Evolutionary conservation across 1,140 invertebrate genomes (phyloP), one percentile per base, ranked within the genome.

Genomic region (Battus philenor): DNA sequence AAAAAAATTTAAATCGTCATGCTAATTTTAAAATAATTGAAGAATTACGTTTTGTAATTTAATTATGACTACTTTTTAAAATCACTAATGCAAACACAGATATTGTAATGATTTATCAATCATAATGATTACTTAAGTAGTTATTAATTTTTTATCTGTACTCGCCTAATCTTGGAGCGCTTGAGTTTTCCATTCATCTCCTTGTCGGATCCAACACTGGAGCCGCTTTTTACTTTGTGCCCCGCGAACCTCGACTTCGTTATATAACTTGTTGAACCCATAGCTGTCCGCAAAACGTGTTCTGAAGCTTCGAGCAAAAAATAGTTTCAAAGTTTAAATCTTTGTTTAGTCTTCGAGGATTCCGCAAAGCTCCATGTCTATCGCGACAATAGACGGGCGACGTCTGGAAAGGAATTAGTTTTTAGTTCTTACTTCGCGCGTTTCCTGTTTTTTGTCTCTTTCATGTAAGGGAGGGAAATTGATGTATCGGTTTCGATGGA

Each of bases 181-280:
- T 69, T 67, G 15, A 84, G 44, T 47, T 82, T 84, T 12, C 68
- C 78, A 43, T 71, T 79, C 66, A 82, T 76, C 22, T 84, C 80
- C 33, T 74, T 82, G 15, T 84, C 80, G 4, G 77, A 81, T 0
- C 80, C 77, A 1, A 44, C 68, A 52, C 76, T 82, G 16, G 76
- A 80, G 12, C 73, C 78, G 49, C 76, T 82, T 50, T 79, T 84
- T 7, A 53, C 59, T 50, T 66, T 67, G 33, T 73, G 78, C 10
- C 62, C 63, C n/a, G 38, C 51, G 12, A 65, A 54, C 52, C 74
- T 83, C 0, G 73, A 52, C 43, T 84, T 82, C 5, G 61, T 71
- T 47, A 76, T 46, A 41, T 76, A 84, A 71, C 63, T 84, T 17
- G 76, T 84, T 33, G 80, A 84, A 30, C 80, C 80, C 80, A 84